Evolutionary conservation across 2,888 invertebrate species (phyloP), one percentile per base, ranked within the genome.

Genomic region (Ecdyonurus torrentis): DNA sequence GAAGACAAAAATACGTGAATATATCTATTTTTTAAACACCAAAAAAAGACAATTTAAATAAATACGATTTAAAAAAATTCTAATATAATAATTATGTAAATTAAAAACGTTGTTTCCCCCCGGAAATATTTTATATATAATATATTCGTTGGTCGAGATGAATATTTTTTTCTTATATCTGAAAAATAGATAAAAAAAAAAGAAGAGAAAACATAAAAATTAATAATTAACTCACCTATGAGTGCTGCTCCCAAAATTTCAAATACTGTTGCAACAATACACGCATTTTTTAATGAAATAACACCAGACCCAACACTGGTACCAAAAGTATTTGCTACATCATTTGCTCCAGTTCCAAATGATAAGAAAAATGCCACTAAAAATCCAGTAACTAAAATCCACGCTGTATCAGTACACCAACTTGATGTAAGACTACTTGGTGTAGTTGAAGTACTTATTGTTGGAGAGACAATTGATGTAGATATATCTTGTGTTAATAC

Each of bases 321-420:
- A 2, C 81, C 82, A 69, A 82, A 82, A 15, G 79, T 77, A 68
- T 82, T 82, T 59, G 82, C 81, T 2, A 82, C 81, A 71, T 83
- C 81, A 69, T 82, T 82, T 20, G 81, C 81, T 2, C 82, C 82
- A 50, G 82, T 79, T 20, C 81, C 81, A 68, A 81, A 81, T 3
- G 81, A 79, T 25, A 83, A 71, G 53, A 79, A 70, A 69, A 83
- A 81, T 15, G 82, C 79, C 50, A 81, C 73, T 63, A 80, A 68
- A 66, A 81, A 81, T 0, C 79, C 80, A 7, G 77, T 68, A 1
- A 79, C 71, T 7, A 83, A 71, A 66, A 78, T 74, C 78, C 79
- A 79, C 52, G 79, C 63, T 15, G 66, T 65, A 2, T 59, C 63
- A 1, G 64, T 60, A 59, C 68, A 68, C 66, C 67, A 67, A 37